Percentiles rank a stretch among this genome's conserved stretches.
These are phyloP conservation scores for Echeneis naucrates DNA, from an alignment of 2,797 vertebrate species.

Conservation along the genomic window DNA sequence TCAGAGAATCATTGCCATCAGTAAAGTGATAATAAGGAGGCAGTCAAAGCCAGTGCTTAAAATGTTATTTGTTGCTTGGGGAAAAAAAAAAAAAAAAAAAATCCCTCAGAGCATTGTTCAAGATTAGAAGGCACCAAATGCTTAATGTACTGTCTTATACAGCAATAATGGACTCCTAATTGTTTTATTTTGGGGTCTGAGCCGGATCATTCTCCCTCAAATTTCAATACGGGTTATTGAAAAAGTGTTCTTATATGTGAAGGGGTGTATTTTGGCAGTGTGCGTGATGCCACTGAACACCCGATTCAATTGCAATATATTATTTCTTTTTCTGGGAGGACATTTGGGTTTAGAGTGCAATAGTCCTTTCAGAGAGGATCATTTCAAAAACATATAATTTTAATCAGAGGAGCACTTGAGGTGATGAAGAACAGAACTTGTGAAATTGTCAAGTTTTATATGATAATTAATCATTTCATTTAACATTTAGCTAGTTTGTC, in stretches of 20 bases:
- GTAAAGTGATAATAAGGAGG: neutral
- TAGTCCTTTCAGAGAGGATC: no score
- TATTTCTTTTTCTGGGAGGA: no score
- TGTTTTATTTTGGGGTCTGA: constrained; percentile 35
- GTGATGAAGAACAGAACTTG: neutral
- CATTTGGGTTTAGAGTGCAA: no score
- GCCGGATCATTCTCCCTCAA: constrained; percentile 18
- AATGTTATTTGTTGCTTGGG: constrained; percentile 10
- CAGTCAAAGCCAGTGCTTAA: constrained; percentile 8
- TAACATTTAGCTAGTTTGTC: no score
- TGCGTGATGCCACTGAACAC: constrained; percentile 2
- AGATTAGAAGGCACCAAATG: constrained; percentile 25
- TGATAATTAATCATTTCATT: neutral
- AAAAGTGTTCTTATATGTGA: neutral
- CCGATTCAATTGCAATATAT: no score
- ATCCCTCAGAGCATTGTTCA: constrained; percentile 36
- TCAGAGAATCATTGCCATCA: constrained; percentile 14
- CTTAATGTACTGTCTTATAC: constrained; percentile 12
- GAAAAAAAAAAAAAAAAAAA: constrained; percentile 49
- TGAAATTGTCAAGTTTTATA: neutral
- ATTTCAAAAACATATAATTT: neutral
- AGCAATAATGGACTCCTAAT: constrained; percentile 22
- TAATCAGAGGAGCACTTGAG: neutral
- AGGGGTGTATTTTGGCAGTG: neutral
- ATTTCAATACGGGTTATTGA: constrained; percentile 11